Evolutionary conservation across 2,797 vertebrate species (phyloP), one percentile per base, ranked within the genome.

Genomic region (Prunella strophiata): DNA sequence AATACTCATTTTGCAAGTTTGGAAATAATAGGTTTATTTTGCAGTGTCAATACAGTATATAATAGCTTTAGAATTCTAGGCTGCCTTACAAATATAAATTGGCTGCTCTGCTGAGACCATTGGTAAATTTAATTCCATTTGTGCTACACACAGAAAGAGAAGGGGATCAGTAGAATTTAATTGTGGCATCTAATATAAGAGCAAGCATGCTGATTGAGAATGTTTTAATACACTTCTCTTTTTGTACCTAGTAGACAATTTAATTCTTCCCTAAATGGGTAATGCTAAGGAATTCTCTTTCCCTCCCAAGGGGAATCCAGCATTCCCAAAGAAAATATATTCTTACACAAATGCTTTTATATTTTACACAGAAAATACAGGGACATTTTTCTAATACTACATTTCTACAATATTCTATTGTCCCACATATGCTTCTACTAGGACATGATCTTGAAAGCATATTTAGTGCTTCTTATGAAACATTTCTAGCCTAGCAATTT

Each of bases 71-170:
- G 63, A 85, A 81, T 93, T 94, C 38, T 43, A 91, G 77, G 38
- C 57, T 90, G 55, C 52, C 74, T 91, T 74, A 88, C 67, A 93
- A 52, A 81, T 55, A 92, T 48, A 84, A 81, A 90, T 70, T 61
- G 43, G 45, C 34, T 85, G 59, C 63, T 81, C 73, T 86, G 47
- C 76, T 78, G 86, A 92, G 91, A 76, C 77, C 32, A 25, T 8
- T 85, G 74, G 83, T 85, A 84, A 78, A 96, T 80, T 88, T 95
- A 86, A 93, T 94, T 94, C 52, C 57, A 74, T 67, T 81, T 86
- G 51, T 80, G 43, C 79, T 96, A 76, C 52, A 88, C n/a, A 78
- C 5, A 88, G 27, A 45, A 91, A 94, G 50, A 88, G 61, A 83
- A 85, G 16, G 55, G 65, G 30, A 95, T 89, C 50, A 76, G 72